These are phyloP conservation scores for Clinocottus analis DNA, from an alignment of 2,113 vertebrate species.

Conservation along the genomic window DNA sequence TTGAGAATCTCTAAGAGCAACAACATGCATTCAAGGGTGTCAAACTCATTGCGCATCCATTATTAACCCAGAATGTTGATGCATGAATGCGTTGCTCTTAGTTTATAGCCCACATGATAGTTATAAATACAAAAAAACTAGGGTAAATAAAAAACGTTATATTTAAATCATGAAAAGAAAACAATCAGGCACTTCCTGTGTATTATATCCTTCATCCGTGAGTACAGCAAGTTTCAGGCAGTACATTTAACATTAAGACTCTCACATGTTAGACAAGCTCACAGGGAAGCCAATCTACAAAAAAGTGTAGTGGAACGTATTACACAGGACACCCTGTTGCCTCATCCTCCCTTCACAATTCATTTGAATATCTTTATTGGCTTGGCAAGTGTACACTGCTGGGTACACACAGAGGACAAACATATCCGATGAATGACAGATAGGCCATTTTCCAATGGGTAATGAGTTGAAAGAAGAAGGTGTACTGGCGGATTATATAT, in stretches of 20 bases:
- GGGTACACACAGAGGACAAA: conserved; percentile 41
- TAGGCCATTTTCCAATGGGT: conserved; percentile 23
- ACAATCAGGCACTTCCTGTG: not conserved
- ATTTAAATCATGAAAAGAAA: not conserved
- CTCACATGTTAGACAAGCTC: conserved; percentile 20
- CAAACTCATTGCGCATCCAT: conserved; percentile 14
- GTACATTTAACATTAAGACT: conserved; percentile 10
- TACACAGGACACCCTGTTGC: not conserved
- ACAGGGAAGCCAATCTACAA: conserved; percentile 49
- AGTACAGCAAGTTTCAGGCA: conserved; percentile 33
- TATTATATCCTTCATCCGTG: not conserved
- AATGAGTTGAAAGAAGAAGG: conserved; percentile 26
- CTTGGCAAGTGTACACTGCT: conserved; percentile 32
- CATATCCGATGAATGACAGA: conserved; percentile 18
- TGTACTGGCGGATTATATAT: conserved; percentile 32
- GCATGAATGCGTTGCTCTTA: not conserved
- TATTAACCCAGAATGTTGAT: conserved; percentile 11
- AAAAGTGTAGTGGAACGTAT: conserved; percentile 35
- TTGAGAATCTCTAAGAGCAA: not conserved
- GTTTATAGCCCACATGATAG: too few relatives aligned
- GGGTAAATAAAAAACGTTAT: not conserved
- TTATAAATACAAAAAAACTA: too few relatives aligned
- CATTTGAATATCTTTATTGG: conserved; percentile 30
- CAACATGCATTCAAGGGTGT: not conserved
- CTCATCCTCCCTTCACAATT: not conserved